Evolutionary conservation across 2,113 vertebrate species (phyloP).

Genomic region (Cervus canadensis): DNA sequence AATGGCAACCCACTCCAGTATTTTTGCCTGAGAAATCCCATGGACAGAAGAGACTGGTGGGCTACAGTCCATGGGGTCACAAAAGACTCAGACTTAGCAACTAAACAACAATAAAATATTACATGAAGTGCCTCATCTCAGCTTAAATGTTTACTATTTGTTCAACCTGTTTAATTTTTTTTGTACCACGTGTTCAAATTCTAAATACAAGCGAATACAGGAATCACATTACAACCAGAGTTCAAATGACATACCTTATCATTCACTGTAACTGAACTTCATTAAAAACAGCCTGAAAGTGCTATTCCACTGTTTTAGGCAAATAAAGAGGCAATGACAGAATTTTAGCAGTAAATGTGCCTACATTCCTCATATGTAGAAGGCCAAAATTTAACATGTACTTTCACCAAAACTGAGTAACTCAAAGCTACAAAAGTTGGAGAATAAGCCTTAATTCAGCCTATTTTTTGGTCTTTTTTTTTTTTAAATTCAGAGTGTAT

Average conservation of each 20-base stretch:
- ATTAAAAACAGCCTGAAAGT: constrained; percentile 28
- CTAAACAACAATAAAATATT: neutral
- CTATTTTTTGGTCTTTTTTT: neutral
- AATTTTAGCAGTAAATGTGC: constrained; percentile 8
- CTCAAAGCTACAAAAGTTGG: constrained; percentile 7
- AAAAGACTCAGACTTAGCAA: neutral
- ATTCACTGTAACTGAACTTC: constrained; percentile 19
- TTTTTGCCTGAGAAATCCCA: neutral
- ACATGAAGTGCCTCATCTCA: neutral
- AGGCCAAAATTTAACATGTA: constrained; percentile 7
- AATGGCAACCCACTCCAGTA: neutral
- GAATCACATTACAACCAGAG: constrained; percentile 2
- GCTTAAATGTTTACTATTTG: neutral
- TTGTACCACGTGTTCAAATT: neutral
- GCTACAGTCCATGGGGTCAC: neutral
- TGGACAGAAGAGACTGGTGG: neutral
- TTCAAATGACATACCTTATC: constrained; percentile 7
- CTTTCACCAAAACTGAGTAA: neutral
- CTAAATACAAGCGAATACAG: neutral
- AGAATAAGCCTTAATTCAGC: neutral
- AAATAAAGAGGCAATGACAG: constrained; percentile 5
- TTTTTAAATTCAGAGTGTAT: neutral
- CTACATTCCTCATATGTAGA: constrained; percentile 3
- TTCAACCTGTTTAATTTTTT: neutral
- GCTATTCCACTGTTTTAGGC: neutral